phyloP scores from a whole-genome alignment of 92 coral and sea anemone species.

The Zoanthus sansibaricus region DNA sequence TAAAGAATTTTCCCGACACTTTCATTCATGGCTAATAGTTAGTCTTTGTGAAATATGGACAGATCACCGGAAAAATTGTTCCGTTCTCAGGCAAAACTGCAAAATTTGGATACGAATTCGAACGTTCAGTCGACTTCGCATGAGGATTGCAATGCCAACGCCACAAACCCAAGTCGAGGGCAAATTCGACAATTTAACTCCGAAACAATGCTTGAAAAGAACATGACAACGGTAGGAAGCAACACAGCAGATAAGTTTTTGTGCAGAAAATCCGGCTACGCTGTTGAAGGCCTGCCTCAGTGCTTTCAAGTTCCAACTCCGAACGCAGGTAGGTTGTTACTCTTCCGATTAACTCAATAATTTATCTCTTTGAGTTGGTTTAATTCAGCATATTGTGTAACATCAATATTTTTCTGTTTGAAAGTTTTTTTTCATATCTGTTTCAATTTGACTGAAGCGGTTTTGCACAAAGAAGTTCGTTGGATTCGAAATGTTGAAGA shows the following conservation, averaged over 20 bases:
- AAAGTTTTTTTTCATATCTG: not conserved
- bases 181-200: conserved; percentile 34
- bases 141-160: conserved; percentile 40
- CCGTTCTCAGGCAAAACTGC: conserved; percentile 85
- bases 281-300: conserved; percentile 21
- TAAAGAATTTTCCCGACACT: conserved; percentile 69
- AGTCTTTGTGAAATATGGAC: conserved; percentile 67
- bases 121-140: conserved; percentile 56
- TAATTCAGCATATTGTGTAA: conserved; percentile 22
- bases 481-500: conserved; percentile 11
- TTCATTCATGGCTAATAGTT: conserved; percentile 53
- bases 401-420: conserved; percentile 6
- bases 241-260: conserved; percentile 23
- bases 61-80: conserved; percentile 87
- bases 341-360: conserved; percentile 36
- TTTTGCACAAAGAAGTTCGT: not conserved
- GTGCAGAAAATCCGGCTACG: conserved; percentile 40
- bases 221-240: conserved; percentile 25
- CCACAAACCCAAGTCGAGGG: conserved; percentile 45
- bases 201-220: conserved; percentile 38
- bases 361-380: conserved; percentile 16
- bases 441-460: not conserved
- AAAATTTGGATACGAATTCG: conserved; percentile 76
- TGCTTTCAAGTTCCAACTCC: conserved; percentile 29
- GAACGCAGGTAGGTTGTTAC: conserved; percentile 26